Evolutionary conservation across 2,797 vertebrate species (phyloP), one percentile per base, ranked within the genome.

Genomic region (Catharus ustulatus): DNA sequence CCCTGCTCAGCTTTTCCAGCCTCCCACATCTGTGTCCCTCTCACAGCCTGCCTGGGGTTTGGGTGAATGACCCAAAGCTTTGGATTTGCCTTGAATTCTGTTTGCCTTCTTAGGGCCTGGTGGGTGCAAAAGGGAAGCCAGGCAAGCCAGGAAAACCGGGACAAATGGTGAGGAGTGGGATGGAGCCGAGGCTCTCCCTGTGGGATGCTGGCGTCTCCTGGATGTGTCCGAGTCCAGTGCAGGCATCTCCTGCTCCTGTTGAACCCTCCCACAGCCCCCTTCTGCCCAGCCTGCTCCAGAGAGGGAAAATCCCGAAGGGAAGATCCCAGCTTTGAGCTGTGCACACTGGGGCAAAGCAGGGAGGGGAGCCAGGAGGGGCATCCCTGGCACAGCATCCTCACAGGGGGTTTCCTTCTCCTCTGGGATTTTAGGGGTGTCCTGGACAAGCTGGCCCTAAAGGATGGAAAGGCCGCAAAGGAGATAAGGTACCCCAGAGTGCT

Each of bases 361-460:
- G 46, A 66, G 77, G 59, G 73, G 38, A 36, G 13, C 11, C 1
- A 11, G 71, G 19, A 54, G 51, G 36, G 42, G 17, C 17, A 4
- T 27, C 63, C 30, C 23, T 55, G 54, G 54, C 1, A 2, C 40
- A n/a, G 78, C 5, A 1, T 34, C 51, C 51, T 93, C 30, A 87
- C 0, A 0, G 40, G 16, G 38, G 38, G 38, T 38, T 38, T 38
- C 38, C 38, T 38, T 38, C 38, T 38, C 54, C 57, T 72, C 81
- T 72, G 90, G 57, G 62, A 32, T 95, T 97, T 52, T 86, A 99
- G 99, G 98, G 99, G 27, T 61, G 43, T 17, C 87, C 57, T 17
- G 99, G 99, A 83, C 96, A 79, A 67, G 90, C 89, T 2, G 99
- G 99, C 30, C 93, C 95, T 20, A 97, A 98, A 90, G 99, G 98